A percentile compares a stretch with the other conserved stretches of the same genome.
These are phyloP conservation scores for Drosophila differens DNA, from an alignment of 2,888 invertebrate species.

Conservation along the genomic window DNA sequence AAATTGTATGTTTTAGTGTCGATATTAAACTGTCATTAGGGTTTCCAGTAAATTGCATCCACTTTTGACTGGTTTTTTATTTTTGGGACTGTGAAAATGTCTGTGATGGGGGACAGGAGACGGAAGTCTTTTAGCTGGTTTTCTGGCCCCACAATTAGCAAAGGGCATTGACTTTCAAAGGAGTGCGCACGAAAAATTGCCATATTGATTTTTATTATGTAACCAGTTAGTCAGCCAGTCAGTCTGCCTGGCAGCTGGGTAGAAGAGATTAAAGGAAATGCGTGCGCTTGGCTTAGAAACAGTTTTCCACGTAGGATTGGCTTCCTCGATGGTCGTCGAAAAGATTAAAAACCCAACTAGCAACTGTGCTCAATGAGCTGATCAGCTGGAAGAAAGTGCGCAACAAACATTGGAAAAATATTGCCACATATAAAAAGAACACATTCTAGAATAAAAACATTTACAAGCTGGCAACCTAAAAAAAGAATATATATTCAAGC, in stretches of 20 bases:
- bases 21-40: slow-evolving; percentile 55
- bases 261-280: slow-evolving; percentile 47
- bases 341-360: slow-evolving; percentile 43
- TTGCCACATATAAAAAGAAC: slow-evolving; percentile 40
- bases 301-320: slow-evolving; percentile 14
- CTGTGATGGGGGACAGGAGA: background rate
- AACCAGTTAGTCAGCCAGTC: slow-evolving; percentile 30
- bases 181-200: slow-evolving; percentile 40
- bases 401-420: slow-evolving; percentile 48
- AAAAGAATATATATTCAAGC: background rate
- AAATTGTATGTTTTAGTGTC: slow-evolving; percentile 37
- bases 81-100: slow-evolving; percentile 19
- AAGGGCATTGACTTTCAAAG: slow-evolving; percentile 44
- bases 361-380: slow-evolving; percentile 68
- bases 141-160: slow-evolving; percentile 43
- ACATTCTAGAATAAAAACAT: background rate
- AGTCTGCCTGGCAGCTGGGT: slow-evolving; percentile 10
- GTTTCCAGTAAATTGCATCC: slow-evolving; percentile 21
- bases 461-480: background rate
- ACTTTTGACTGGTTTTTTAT: slow-evolving; percentile 34
- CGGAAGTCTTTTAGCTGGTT: background rate
- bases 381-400: slow-evolving; percentile 71
- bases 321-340: slow-evolving; percentile 17
- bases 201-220: slow-evolving; percentile 67
- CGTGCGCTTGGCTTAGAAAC: slow-evolving; percentile 52